These are phyloP conservation scores for Pygocentrus nattereri DNA, from an alignment of 2,797 vertebrate species.

Conservation along the genomic window DNA sequence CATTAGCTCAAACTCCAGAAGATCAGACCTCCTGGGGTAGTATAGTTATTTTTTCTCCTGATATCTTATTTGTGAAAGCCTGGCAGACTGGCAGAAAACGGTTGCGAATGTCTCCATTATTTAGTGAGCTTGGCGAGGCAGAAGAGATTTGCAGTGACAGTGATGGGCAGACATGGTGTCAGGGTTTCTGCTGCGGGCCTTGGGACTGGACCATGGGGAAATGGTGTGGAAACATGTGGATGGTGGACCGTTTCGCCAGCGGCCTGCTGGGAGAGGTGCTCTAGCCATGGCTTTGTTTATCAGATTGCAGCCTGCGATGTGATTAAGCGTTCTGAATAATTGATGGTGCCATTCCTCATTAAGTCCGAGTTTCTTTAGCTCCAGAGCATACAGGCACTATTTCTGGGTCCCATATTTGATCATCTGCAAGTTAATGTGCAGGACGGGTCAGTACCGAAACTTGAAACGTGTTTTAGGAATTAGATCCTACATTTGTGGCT, in stretches of 20 bases:
- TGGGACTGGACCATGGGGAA: slow-evolving; percentile 43
- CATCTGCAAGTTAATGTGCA: not conserved
- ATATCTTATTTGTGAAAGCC: slow-evolving; percentile 51
- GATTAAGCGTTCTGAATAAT: slow-evolving; percentile 82
- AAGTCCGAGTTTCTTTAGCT: slow-evolving; percentile 69
- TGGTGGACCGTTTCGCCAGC: slow-evolving; percentile 31
- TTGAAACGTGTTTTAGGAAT: not conserved
- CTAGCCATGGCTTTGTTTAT: slow-evolving; percentile 58
- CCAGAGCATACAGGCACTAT: slow-evolving; percentile 56
- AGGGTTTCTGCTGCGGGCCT: slow-evolving; percentile 22
- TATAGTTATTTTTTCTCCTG: slow-evolving; percentile 18
- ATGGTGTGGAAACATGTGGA: slow-evolving; percentile 51
- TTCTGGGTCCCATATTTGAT: not conserved
- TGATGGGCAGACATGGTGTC: slow-evolving; percentile 44
- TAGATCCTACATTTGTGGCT: not conserved
- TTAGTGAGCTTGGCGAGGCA: slow-evolving; percentile 51
- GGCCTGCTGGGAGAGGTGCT: slow-evolving; percentile 19
- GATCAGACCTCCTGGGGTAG: slow-evolving; percentile 42
- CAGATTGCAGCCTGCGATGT: slow-evolving; percentile 63
- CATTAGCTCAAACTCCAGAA: slow-evolving; percentile 47
- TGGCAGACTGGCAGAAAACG: slow-evolving; percentile 26
- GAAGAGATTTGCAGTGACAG: slow-evolving; percentile 52
- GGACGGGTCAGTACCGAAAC: not conserved
- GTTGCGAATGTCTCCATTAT: slow-evolving; percentile 56
- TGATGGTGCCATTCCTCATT: slow-evolving; percentile 78